phyloP scores from a whole-genome alignment of 2,888 invertebrate genomes.

The Acronicta aceris region DNA sequence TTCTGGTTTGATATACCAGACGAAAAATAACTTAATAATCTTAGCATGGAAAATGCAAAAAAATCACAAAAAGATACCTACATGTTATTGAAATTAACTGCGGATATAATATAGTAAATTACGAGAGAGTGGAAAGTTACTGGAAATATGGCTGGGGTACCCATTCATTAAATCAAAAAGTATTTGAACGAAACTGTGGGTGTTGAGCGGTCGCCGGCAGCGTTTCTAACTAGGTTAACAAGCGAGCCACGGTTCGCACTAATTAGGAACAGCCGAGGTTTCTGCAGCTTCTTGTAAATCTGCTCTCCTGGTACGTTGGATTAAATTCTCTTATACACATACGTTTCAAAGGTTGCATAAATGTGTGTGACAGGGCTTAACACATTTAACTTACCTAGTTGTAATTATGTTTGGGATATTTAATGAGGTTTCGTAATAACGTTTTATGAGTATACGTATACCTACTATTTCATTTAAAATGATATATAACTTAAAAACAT shows the following conservation, averaged over 20 bases:
- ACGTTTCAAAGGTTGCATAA: conserved; percentile 28
- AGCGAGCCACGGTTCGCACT: conserved; percentile 64
- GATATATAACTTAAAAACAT: too few relatives aligned
- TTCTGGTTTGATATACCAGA: too few relatives aligned
- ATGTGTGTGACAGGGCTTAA: conserved; percentile 13
- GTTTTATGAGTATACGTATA: too few relatives aligned
- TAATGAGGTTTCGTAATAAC: not conserved
- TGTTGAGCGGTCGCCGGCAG: conserved; percentile 54
- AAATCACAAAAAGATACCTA: too few relatives aligned
- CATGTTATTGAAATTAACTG: too few relatives aligned
- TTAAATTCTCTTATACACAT: conserved; percentile 39
- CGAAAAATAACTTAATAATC: too few relatives aligned
- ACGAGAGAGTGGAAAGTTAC: conserved; percentile 21
- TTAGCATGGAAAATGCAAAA: too few relatives aligned
- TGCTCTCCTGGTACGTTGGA: conserved; percentile 54
- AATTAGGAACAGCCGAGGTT: conserved; percentile 66
- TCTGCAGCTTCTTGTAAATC: conserved; percentile 60
- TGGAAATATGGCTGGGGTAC: conserved; percentile 33
- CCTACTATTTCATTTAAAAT: too few relatives aligned
- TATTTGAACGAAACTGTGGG: conserved; percentile 62
- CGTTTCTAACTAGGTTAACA: conserved; percentile 74
- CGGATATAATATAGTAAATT: not conserved
- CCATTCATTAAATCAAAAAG: conserved; percentile 65
- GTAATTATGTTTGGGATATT: not conserved
- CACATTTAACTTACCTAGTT: conserved; percentile 5